phyloP scores from a whole-genome alignment of 2,888 invertebrate species.

The Campoplex capitator region DNA sequence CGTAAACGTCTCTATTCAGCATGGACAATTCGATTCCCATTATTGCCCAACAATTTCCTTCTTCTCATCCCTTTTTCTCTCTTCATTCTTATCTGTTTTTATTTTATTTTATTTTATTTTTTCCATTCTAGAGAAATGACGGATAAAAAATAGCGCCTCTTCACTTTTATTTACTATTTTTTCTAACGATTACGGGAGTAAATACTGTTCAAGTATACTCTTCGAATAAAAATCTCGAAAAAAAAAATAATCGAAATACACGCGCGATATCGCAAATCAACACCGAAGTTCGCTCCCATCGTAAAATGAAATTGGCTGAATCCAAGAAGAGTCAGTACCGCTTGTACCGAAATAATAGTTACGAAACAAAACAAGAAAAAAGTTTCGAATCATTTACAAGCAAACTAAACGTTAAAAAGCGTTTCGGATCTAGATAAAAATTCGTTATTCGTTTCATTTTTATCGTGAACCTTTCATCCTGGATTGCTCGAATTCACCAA shows the following conservation, averaged over 20 bases:
- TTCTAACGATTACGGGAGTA: neutral
- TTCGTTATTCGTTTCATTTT: too few species aligned
- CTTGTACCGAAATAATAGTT: too few species aligned
- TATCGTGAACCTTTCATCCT: too few species aligned
- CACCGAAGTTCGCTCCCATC: neutral
- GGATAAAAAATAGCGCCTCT: neutral
- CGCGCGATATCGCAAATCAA: neutral
- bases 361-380: too few species aligned
- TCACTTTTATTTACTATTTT: neutral
- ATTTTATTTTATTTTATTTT: too few species aligned
- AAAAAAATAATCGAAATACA: neutral
- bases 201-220: neutral
- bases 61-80: constrained; percentile 1
- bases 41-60: constrained; percentile 34
- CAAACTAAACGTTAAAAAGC: too few species aligned
- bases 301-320: too few species aligned
- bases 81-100: neutral
- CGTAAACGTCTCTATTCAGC: constrained; percentile 66
- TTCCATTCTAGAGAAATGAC: neutral
- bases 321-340: too few species aligned
- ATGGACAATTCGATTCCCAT: constrained; percentile 63
- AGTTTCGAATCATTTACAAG: too few species aligned
- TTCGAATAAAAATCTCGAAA: too few species aligned
- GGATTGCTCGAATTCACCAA: too few species aligned
- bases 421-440: too few species aligned